These are phyloP conservation scores for Nowickia ferox DNA, from an alignment of 2,888 invertebrate species.

Conservation along the genomic window DNA sequence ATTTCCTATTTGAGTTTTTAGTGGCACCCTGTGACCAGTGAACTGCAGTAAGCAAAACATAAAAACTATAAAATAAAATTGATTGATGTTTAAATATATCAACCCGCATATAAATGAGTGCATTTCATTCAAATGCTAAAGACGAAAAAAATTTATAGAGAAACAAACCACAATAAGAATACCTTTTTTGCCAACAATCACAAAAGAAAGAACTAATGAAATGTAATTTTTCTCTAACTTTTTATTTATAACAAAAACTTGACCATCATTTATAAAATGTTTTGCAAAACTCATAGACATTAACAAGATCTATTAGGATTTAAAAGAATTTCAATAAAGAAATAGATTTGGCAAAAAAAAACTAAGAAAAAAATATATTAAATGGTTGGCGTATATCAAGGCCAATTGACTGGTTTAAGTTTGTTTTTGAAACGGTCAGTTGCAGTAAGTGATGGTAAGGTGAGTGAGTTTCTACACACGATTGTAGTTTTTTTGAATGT, in stretches of 20 bases:
- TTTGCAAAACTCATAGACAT: not conserved
- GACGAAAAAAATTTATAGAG: not conserved
- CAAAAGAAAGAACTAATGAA: slow-evolving; percentile 4
- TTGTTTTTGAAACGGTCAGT: slow-evolving; percentile 19
- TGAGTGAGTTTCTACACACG: not conserved
- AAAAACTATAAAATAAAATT: not conserved
- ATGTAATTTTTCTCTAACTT: not conserved
- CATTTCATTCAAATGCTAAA: not conserved
- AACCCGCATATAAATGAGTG: not conserved
- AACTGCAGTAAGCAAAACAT: not conserved
- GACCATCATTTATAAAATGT: slow-evolving; percentile 1
- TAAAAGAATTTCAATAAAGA: slow-evolving; percentile 59
- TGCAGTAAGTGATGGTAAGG: not conserved
- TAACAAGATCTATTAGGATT: slow-evolving; percentile 55
- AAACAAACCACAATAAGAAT: slow-evolving; percentile 8
- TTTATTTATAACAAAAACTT: slow-evolving; percentile 11
- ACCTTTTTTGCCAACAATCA: not conserved
- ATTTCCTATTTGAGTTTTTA: too few species aligned
- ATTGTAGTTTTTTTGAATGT: too few species aligned
- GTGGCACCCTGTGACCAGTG: too few species aligned
- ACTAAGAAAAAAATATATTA: slow-evolving; percentile 5
- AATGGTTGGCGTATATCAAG: slow-evolving; percentile 69
- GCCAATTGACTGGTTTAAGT: slow-evolving; percentile 68
- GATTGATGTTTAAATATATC: not conserved
- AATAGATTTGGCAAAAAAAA: slow-evolving; percentile 42